Evolutionary conservation across 2,113 vertebrate genomes (phyloP), one percentile per base, ranked within the genome.

Genomic region (Scophthalmus maximus): DNA sequence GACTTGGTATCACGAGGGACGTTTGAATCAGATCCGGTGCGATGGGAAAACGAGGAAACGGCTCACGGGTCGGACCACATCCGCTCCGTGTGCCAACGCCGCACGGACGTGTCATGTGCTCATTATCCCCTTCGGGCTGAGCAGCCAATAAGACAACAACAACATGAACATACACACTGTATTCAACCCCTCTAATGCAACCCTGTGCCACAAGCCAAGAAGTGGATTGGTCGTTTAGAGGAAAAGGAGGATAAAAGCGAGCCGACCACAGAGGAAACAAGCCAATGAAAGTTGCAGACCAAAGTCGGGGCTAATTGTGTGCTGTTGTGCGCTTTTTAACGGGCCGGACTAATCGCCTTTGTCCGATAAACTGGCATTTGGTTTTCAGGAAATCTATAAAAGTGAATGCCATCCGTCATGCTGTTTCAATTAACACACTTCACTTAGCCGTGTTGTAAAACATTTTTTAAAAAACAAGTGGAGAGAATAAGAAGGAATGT

Each of bases 331-430:
- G 62, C 61, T 61, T 86, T n/a, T 89, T 83, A 90, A 88, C 64
- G 1, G 81, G 76, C 69, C 46, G 10, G 44, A 66, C 29, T 84
- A 85, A 92, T 88, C 75, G 72, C 81, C 75, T 81, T 78, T 73
- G 81, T 86, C 79, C 27, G 25, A 75, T 75, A 79, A n/a, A 88
- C 84, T 80, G 87, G 75, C 71, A 79, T 90, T 79, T 70, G 49
- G 69, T 82, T 85, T 84, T 83, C 75, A 89, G 79, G 88, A 88
- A 89, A 90, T 91, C 78, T 82, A 63, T 85, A 90, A 86, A n/a
- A 90, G 70, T 49, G 51, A 65, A 89, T 84, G 69, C 61, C 75
- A 83, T 87, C 71, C 68, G 44, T 87, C 90, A 88, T 77, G 68
- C 79, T 79, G 87, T 85, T 88, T 81, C 60, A 84, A 84, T 88